A percentile compares a stretch with the other conserved stretches of the same genome.
phyloP scores from a whole-genome alignment of 2,888 invertebrate species.

The Pammene fasciana region DNA sequence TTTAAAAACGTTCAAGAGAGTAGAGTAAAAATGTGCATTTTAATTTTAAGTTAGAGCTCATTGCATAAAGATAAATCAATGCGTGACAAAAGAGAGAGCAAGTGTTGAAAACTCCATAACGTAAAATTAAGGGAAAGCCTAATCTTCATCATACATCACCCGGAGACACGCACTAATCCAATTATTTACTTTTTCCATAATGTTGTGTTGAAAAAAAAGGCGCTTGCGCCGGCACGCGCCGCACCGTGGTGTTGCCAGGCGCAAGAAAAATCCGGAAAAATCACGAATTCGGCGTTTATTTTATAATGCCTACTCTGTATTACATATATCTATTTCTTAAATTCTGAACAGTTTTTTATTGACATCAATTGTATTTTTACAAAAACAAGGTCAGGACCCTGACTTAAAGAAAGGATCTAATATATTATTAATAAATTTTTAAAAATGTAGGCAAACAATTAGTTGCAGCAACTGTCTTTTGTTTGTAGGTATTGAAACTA shows the following conservation, averaged over 20 bases:
- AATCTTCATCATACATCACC: slow-evolving; percentile 29
- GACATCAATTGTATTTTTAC: too few relatives aligned
- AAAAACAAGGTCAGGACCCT: too few relatives aligned
- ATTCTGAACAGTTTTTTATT: too few relatives aligned
- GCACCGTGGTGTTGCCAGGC: slow-evolving; percentile 1
- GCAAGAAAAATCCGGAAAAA: background rate
- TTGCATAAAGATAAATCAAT: background rate
- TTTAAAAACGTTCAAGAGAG: background rate
- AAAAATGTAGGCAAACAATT: too few relatives aligned
- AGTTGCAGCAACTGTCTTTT: too few relatives aligned
- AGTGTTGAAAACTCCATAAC: slow-evolving; percentile 20
- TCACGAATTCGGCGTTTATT: background rate
- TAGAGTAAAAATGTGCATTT: background rate
- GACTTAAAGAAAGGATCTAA: too few relatives aligned
- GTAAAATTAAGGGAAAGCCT: slow-evolving; percentile 32
- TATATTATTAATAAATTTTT: too few relatives aligned
- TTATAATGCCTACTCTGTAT: too few relatives aligned
- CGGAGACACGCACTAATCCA: slow-evolving; percentile 39
- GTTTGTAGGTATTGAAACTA: too few relatives aligned
- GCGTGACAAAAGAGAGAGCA: slow-evolving; percentile 26
- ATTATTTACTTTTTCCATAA: slow-evolving; percentile 33
- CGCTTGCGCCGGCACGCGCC: slow-evolving; percentile 36
- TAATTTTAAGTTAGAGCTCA: background rate
- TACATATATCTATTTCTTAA: too few relatives aligned
- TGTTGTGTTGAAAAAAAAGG: slow-evolving; percentile 36